A percentile compares a stretch with the other conserved stretches of the same genome.
Conservation (phyloP, 2,888 invertebrate genomes). For the Pheosia tremula region DNA sequence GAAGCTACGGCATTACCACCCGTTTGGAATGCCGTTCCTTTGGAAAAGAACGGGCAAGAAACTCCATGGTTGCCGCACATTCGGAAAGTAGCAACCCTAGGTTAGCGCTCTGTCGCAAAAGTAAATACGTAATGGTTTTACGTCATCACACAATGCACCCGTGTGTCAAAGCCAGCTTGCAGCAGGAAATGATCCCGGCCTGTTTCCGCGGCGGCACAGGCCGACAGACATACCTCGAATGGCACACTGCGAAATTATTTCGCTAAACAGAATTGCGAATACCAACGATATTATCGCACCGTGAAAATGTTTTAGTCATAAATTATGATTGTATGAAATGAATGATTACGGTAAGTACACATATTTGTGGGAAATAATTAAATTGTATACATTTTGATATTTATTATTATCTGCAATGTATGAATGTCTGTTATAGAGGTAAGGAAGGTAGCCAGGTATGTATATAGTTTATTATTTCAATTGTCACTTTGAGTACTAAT, state of each 20-base stretch:
- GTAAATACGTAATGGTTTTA: constrained; percentile 23
- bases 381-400: constrained; percentile 1
- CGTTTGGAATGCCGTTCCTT: too few relatives aligned
- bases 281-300: constrained; percentile 13
- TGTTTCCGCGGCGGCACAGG: constrained; percentile 29
- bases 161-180: constrained; percentile 26
- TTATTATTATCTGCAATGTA: constrained; percentile 1
- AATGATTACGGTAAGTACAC: constrained; percentile 14
- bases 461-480: too few relatives aligned
- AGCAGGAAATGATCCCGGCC: constrained; percentile 44
- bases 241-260: constrained; percentile 14
- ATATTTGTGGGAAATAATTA: constrained; percentile 5
- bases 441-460: too few relatives aligned
- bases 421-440: neutral
- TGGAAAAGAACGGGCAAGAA: too few relatives aligned
- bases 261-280: constrained; percentile 18
- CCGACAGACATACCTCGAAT: constrained; percentile 6
- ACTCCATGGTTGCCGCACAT: too few relatives aligned
- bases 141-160: constrained; percentile 18
- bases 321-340: constrained; percentile 15
- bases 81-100: neutral
- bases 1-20: too few relatives aligned
- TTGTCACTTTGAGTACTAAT: too few relatives aligned
- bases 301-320: constrained; percentile 19
- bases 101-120: constrained; percentile 9